Conservation (phyloP, 2,797 vertebrate species). For the Megalops cyprinoides region DNA sequence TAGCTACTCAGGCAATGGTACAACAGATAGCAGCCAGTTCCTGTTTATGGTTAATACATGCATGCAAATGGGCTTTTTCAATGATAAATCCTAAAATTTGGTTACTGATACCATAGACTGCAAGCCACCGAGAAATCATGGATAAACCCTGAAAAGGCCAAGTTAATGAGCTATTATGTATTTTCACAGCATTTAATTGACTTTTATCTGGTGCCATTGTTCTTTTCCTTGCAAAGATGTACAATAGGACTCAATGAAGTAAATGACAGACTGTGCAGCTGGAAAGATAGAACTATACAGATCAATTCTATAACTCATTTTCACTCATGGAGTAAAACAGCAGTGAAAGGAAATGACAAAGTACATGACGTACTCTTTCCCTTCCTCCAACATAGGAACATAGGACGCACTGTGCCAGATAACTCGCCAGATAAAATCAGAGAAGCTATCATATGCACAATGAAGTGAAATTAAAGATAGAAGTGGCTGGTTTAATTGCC, state of each 20-base stretch:
- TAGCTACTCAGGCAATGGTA: neutral
- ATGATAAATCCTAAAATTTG: too few relatives aligned
- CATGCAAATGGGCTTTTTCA: too few relatives aligned
- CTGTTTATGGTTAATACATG: too few relatives aligned
- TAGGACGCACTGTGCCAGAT: neutral
- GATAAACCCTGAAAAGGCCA: too few relatives aligned
- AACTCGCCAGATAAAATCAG: neutral
- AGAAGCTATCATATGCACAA: neutral
- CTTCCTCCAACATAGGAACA: neutral
- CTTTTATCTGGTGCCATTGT: neutral
- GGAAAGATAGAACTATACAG: neutral
- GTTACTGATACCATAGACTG: too few relatives aligned
- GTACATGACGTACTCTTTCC: neutral
- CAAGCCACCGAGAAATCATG: too few relatives aligned
- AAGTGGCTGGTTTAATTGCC: neutral
- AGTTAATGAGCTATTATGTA: neutral
- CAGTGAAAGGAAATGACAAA: neutral
- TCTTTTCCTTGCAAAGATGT: neutral
- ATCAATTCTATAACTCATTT: too few relatives aligned
- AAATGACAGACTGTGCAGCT: neutral
- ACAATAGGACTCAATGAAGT: neutral
- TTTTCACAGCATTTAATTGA: neutral
- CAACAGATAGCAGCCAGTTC: neutral
- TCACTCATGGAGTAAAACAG: too few relatives aligned
- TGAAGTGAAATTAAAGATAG: conserved; percentile 1